Percentiles rank a stretch among this genome's conserved stretches.
phyloP scores from a whole-genome alignment of 2,113 vertebrate genomes.

The Ciconia stormi region DNA sequence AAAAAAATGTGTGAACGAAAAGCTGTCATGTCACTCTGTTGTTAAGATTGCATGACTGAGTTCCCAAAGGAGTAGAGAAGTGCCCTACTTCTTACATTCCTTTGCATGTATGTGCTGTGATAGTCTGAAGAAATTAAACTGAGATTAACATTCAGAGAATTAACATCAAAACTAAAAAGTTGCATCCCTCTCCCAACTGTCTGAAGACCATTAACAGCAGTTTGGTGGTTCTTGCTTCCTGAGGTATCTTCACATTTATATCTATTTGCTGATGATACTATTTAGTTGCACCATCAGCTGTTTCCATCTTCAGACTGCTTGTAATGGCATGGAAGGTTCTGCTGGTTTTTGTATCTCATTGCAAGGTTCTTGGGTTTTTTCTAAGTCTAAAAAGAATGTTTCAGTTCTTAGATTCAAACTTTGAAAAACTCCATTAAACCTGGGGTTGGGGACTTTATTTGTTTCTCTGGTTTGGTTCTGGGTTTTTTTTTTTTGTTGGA shows the following conservation, averaged over 20 bases:
- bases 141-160: not conserved
- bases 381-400: not conserved
- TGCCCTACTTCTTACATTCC: accelerated
- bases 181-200: not conserved
- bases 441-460: not conserved
- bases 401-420: not conserved
- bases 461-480: not conserved
- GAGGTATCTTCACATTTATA: not conserved
- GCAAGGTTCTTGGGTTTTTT: not conserved
- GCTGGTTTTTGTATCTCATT: not conserved
- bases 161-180: not conserved
- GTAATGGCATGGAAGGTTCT: not conserved
- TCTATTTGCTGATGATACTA: not conserved
- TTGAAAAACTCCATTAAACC: not conserved
- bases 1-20: not conserved
- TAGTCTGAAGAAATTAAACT: not conserved
- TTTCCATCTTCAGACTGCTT: not conserved
- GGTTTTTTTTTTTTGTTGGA: not conserved
- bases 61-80: not conserved
- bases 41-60: not conserved
- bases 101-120: not conserved
- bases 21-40: not conserved
- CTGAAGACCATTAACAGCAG: not conserved
- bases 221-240: not conserved
- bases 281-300: accelerated